A percentile compares a stretch with the other conserved stretches of the same genome.
Conservation (phyloP, 1,140 invertebrate species). For the Magallana angulata region DNA sequence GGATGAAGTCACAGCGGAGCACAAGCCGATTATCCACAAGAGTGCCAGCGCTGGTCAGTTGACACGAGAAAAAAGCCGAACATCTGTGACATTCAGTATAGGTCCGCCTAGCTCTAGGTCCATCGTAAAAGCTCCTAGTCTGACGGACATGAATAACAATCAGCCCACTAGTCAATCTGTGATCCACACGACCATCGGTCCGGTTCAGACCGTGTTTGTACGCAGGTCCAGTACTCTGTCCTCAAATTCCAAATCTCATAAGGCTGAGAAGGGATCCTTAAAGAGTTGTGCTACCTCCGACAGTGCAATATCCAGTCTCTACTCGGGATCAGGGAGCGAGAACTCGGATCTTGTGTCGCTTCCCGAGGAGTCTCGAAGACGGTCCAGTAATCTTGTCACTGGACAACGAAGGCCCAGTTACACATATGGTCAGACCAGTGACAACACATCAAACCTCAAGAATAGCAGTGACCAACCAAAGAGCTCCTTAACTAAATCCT, state of each 20-base stretch:
- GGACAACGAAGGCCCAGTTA: conserved; percentile 49
- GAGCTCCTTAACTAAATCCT: not conserved
- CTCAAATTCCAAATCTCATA: conserved; percentile 51
- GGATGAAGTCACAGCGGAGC: not conserved
- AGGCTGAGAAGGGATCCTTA: conserved; percentile 55
- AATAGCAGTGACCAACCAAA: conserved; percentile 22
- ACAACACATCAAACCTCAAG: not conserved
- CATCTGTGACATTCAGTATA: conserved; percentile 11
- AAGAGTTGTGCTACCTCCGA: conserved; percentile 67
- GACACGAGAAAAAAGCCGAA: not conserved
- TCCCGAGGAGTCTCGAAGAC: conserved; percentile 24
- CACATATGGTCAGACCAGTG: conserved; percentile 26
- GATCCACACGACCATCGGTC: conserved; percentile 41
- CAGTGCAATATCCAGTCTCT: conserved; percentile 70
- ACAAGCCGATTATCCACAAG: not conserved
- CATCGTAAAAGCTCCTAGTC: not conserved
- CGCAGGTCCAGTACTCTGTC: conserved; percentile 41
- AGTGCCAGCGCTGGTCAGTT: conserved; percentile 8
- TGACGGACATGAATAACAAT: conserved; percentile 34
- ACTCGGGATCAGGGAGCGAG: conserved; percentile 65
- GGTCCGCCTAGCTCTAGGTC: not conserved
- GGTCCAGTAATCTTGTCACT: not conserved
- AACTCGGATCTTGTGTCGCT: conserved; percentile 63
- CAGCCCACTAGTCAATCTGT: conserved; percentile 21
- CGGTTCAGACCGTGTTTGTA: conserved; percentile 18